Evolutionary conservation across 2,113 vertebrate species (phyloP), one percentile per base, ranked within the genome.

Genomic region (Neolamprologus modestus): DNA sequence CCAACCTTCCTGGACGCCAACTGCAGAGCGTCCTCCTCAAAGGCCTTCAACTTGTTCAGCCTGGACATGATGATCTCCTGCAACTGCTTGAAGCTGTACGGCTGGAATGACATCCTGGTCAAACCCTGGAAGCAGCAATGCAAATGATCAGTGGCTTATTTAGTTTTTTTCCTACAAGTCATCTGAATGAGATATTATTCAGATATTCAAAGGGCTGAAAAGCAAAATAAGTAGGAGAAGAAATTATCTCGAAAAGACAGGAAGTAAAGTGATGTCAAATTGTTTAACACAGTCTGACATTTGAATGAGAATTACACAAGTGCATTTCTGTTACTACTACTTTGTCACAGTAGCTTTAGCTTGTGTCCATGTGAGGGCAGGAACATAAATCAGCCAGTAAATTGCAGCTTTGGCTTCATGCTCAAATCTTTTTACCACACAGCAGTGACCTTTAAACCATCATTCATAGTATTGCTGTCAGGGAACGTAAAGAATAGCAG

Each of bases 21-120:
- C 93, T 99, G 98, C 83, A 99, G 96, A 13, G 98, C 98, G 86
- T 99, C 99, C 21, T 98, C 97, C 73, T 99, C 98, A 88, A 99
- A 99, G 52, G 98, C 98, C 79, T 97, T 98, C 45, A 98, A 11
- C 6, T 95, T 93, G 88, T 97, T 97, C 79, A 99, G 96, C 19
- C 98, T 95, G 16, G 98, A 98, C 31, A 85, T 96, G 82, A 99
- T 94, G 63, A 99, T 99, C 94, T 98, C 97, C 94, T 98, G 98
- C 86, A 99, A 95, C 76, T 99, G 98, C 87, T 97, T 98, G 94
- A 98, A 98, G 42, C 97, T 97, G 92, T 99, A 99, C 2, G 99
- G 99, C 94, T 99, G 98, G 94, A 99, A 99, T 52, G 98, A 98
- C 98, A 99, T 98, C 95, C 99, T 94, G 61, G 98, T 99, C 86